Evolutionary conservation across 2,888 invertebrate genomes (phyloP).

Genomic region (Agelastica alni): DNA sequence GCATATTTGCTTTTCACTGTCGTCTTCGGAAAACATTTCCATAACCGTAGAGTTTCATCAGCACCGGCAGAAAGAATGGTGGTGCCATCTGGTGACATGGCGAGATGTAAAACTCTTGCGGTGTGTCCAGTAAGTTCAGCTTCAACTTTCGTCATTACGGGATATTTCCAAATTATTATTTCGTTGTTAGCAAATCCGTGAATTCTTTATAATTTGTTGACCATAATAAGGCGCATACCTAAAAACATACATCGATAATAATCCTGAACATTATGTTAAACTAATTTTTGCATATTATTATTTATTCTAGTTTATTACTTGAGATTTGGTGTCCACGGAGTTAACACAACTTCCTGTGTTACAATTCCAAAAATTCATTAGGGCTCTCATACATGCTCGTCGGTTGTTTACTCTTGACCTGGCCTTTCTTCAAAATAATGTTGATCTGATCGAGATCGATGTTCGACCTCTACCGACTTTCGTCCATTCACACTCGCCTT

Average conservation of each 20-base stretch:
- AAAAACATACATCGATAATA: too few relatives aligned
- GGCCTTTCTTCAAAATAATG: too few relatives aligned
- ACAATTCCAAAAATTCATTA: conserved; percentile 88
- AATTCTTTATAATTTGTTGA: conserved; percentile 92
- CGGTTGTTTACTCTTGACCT: too few relatives aligned
- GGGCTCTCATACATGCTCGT: too few relatives aligned
- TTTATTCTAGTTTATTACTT: conserved; percentile 52
- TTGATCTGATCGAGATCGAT: too few relatives aligned
- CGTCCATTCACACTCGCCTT: too few relatives aligned
- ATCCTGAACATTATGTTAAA: too few relatives aligned
- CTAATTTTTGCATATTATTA: too few relatives aligned
- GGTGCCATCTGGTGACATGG: conserved; percentile 92
- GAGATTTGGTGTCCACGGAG: conserved; percentile 89
- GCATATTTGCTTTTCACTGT: conserved; percentile 72
- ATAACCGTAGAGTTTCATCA: conserved; percentile 93
- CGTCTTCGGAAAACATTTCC: conserved; percentile 93
- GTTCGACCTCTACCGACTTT: too few relatives aligned
- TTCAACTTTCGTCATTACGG: conserved; percentile 83
- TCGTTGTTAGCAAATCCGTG: conserved; percentile 97
- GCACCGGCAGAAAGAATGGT: conserved; percentile 94
- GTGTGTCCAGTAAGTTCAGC: conserved; percentile 88
- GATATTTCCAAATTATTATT: conserved; percentile 96
- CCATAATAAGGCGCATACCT: conserved; percentile 89
- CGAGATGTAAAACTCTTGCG: conserved; percentile 85
- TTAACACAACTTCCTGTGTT: conserved; percentile 81